phyloP scores from a whole-genome alignment of 2,797 vertebrate genomes.

The Amazonetta brasiliensis region DNA sequence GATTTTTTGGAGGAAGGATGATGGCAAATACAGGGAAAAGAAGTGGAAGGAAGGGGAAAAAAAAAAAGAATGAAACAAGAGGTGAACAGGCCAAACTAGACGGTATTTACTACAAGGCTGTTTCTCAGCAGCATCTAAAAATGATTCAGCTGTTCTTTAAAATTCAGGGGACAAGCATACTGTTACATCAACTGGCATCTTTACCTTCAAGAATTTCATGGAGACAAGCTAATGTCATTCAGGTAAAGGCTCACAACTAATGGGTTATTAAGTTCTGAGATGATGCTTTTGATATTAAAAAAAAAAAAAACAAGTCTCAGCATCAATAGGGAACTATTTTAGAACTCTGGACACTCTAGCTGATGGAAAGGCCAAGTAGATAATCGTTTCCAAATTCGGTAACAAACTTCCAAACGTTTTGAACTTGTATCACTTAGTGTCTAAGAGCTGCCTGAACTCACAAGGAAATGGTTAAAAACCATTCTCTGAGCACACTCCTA shows the following conservation, averaged over 20 bases:
- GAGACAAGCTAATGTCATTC: background rate
- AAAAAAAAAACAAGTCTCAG: background rate
- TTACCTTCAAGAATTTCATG: background rate
- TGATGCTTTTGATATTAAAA: background rate
- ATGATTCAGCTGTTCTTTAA: background rate
- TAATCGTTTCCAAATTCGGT: background rate
- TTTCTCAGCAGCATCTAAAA: background rate
- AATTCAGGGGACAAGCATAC: background rate
- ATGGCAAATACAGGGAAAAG: background rate
- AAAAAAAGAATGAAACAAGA: background rate
- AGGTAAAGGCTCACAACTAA: background rate
- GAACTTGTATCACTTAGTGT: background rate
- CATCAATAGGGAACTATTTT: background rate
- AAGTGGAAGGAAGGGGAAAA: background rate
- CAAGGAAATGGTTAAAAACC: background rate
- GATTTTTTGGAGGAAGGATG: background rate
- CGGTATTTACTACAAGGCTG: background rate
- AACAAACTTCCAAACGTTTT: background rate
- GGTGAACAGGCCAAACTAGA: background rate
- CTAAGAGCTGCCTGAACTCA: background rate
- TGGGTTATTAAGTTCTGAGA: background rate
- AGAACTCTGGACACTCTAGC: background rate
- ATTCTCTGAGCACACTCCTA: background rate
- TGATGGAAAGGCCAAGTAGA: background rate
- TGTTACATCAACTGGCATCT: background rate